Percentiles rank a stretch among this genome's conserved stretches.
These are phyloP conservation scores for Oscheius sp. DNA, from an alignment of 2,888 invertebrate genomes.

Conservation along the genomic window DNA sequence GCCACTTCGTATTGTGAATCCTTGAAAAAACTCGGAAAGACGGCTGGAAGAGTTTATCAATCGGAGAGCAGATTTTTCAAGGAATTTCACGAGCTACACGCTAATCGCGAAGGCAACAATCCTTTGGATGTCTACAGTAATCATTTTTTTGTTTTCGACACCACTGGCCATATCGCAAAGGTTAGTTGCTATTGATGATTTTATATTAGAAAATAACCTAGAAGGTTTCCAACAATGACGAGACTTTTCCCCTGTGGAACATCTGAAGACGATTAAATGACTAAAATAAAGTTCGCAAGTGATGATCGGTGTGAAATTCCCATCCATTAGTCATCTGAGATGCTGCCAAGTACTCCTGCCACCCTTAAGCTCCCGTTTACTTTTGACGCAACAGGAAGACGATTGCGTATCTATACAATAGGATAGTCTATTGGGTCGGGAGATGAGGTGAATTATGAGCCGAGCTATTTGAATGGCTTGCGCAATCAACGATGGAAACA, in stretches of 20 bases:
- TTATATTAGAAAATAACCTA: neutral
- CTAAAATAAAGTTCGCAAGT: no score
- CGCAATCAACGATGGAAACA: conserved; percentile 20
- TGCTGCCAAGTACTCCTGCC: neutral
- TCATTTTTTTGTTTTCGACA: neutral
- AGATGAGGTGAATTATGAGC: conserved; percentile 24
- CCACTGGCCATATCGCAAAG: neutral
- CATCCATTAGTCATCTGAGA: neutral
- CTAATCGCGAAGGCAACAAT: neutral
- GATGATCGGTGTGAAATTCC: neutral
- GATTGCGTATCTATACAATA: conserved; percentile 10
- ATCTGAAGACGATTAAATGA: no score
- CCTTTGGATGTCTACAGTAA: neutral
- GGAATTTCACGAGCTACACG: neutral
- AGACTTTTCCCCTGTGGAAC: neutral
- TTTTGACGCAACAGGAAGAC: conserved; percentile 19
- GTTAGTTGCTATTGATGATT: neutral
- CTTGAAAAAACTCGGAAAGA: neutral
- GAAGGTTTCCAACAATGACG: neutral
- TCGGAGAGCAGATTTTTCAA: neutral
- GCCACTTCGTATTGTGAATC: neutral
- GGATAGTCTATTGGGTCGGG: neutral
- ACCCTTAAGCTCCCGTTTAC: neutral
- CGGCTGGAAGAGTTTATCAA: neutral
- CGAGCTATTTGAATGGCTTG: conserved; percentile 20